phyloP scores from a whole-genome alignment of 2,888 invertebrate species.

The Sipha maydis region DNA sequence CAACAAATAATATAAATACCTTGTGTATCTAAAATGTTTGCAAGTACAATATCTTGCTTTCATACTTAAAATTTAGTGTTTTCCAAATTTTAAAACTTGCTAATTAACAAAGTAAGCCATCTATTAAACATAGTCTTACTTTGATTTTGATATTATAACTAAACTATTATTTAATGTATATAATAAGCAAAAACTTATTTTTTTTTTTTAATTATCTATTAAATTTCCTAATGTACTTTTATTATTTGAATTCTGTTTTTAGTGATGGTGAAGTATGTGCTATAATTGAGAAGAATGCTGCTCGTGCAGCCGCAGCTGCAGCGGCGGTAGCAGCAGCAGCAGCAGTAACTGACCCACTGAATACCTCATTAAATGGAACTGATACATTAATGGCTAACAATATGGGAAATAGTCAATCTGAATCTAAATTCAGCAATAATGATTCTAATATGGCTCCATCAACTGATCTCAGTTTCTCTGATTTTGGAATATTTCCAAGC shows the following conservation, averaged over 20 bases:
- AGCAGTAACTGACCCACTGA: neutral
- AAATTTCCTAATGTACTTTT: too few relatives aligned
- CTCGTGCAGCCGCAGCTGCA: neutral
- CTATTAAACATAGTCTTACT: too few relatives aligned
- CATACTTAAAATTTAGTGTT: too few relatives aligned
- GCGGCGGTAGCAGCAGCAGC: neutral
- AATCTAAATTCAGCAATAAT: slow-evolving; percentile 64
- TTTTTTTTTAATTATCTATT: too few relatives aligned
- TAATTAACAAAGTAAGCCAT: too few relatives aligned
- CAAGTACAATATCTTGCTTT: too few relatives aligned
- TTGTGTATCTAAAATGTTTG: too few relatives aligned
- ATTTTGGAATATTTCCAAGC: slow-evolving; percentile 75
- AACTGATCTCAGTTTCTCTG: slow-evolving; percentile 71
- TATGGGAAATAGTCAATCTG: slow-evolving; percentile 46
- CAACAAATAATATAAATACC: too few relatives aligned
- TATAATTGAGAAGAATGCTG: slow-evolving; percentile 65
- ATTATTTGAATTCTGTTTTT: neutral
- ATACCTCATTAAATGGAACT: slow-evolving; percentile 20
- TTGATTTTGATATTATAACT: too few relatives aligned
- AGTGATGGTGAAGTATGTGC: slow-evolving; percentile 64
- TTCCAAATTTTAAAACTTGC: too few relatives aligned
- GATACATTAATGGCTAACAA: slow-evolving; percentile 16
- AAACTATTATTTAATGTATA: too few relatives aligned
- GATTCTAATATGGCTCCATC: slow-evolving; percentile 67
- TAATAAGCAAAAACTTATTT: too few relatives aligned